Base-by-base conservation (phyloP, 2,797 vertebrate species). In the Ciconia nigra region DNA sequence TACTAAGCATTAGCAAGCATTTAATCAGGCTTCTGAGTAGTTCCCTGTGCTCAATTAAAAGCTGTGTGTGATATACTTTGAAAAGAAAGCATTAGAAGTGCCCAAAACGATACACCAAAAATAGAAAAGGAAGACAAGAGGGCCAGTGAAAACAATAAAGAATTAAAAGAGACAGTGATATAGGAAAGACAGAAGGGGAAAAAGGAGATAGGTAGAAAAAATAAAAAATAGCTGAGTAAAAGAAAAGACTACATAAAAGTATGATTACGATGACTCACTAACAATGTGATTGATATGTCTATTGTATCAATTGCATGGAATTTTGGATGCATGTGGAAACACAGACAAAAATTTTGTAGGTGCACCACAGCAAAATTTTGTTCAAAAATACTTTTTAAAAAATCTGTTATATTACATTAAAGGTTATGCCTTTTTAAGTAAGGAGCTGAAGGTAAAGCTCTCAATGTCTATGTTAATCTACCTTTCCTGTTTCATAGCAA, bases 11-110 rank as follows among this genome's bases (percentile, higher is more conserved):
- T 69, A 84, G 58, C 31, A 87, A 89, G 58, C 58, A 81, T 58
- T 84, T 90, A 55, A 41, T 46, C 61, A 70, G 47, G 42, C 5
- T 87, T 92, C 81, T 83, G 85, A 96, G 91, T 71, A 77, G 39
- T 37, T 94, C 51, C 44, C 42, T 80, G 35, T 31, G 58, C 28
- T 87, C 62, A 94, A 94, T 77, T 94, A 91, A 95, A 96, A 95
- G 84, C 59, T 84, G 2, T 61, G 7, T 54, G 42, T 88, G 44
- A 42, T 57, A 18, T 39, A 61, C 83, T 90, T 93, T n/a, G 77
- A 55, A 93, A 94, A 82, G 20, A 88, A 95, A 93, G 2, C 25
- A 28, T 62, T 70, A 71, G 67, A 92, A 93, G 21, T 24, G 9
- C 11, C 29, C 9, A 11, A 95, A 89, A 20, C 9, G 21, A 59